Conservation (phyloP, 2,888 invertebrate genomes). For the Pediacus dermestoides region DNA sequence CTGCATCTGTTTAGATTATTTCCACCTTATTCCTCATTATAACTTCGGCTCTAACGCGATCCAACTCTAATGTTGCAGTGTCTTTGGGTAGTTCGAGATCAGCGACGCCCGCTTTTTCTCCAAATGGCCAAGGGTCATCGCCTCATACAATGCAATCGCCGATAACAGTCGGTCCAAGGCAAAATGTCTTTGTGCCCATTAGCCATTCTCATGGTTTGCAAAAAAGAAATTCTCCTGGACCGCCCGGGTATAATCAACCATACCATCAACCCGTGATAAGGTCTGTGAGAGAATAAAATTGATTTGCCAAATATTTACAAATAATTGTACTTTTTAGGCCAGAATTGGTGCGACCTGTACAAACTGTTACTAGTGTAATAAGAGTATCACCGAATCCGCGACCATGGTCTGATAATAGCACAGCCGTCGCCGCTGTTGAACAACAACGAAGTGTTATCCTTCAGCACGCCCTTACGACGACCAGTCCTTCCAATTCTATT, state of each 20-base stretch:
- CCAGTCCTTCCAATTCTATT: constrained; percentile 31
- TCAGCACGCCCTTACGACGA: constrained; percentile 45
- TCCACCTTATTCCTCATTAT: too few species aligned
- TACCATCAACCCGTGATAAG: constrained; percentile 49
- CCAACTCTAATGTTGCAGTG: too few species aligned
- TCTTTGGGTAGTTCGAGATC: constrained; percentile 91
- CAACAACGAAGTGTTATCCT: constrained; percentile 47
- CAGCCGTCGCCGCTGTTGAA: too few species aligned
- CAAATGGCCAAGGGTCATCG: constrained; percentile 66
- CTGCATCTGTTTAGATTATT: too few species aligned
- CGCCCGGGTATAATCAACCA: constrained; percentile 41
- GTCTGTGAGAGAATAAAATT: constrained; percentile 32
- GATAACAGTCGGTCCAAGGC: constrained; percentile 68
- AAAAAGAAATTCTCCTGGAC: constrained; percentile 51
- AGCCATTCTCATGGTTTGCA: constrained; percentile 54
- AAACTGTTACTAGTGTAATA: constrained; percentile 71
- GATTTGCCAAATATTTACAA: background rate
- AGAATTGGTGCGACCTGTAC: constrained; percentile 65
- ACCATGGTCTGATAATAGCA: constrained; percentile 36
- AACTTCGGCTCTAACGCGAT: too few species aligned
- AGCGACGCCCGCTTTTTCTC: constrained; percentile 86
- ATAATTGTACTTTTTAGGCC: constrained; percentile 55
- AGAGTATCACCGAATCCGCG: constrained; percentile 74
- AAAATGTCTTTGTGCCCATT: constrained; percentile 91
- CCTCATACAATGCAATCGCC: constrained; percentile 66